Evolutionary conservation across 2,797 vertebrate genomes (phyloP).

Genomic region (Parauchenoglanis punctatus): DNA sequence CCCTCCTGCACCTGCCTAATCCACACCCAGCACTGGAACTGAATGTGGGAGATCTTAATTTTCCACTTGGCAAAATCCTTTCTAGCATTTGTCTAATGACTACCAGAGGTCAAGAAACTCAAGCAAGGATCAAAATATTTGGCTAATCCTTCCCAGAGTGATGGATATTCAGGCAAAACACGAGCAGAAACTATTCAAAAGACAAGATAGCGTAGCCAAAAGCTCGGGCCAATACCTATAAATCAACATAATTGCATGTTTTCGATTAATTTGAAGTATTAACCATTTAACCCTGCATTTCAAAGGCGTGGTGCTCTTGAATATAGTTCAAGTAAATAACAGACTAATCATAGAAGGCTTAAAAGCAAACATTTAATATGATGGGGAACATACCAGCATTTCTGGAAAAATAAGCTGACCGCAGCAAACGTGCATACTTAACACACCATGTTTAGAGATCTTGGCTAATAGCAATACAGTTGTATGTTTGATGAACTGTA

Average conservation of each 20-base stretch:
- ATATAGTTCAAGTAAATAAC: conserved; percentile 17
- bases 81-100: conserved; percentile 30
- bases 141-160: not conserved
- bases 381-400: not conserved
- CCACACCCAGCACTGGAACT: conserved; percentile 28
- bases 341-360: not conserved
- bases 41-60: conserved; percentile 38
- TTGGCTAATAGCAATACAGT: conserved; percentile 3
- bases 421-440: conserved; percentile 6
- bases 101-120: conserved; percentile 14
- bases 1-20: conserved; percentile 35
- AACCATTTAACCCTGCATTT: conserved; percentile 21
- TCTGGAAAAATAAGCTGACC: conserved; percentile 13
- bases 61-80: conserved; percentile 15
- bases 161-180: conserved; percentile 19
- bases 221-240: not conserved
- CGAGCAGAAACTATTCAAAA: conserved; percentile 22
- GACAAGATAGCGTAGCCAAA: conserved; percentile 19
- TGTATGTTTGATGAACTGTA: conserved; percentile 5
- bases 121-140: conserved; percentile 21
- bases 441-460: conserved; percentile 16
- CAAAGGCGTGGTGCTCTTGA: not conserved
- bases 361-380: conserved; percentile 32
- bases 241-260: conserved; percentile 12
- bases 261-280: not conserved